Base-by-base conservation (phyloP, 2,888 invertebrate genomes). In the Dioctria linearis region DNA sequence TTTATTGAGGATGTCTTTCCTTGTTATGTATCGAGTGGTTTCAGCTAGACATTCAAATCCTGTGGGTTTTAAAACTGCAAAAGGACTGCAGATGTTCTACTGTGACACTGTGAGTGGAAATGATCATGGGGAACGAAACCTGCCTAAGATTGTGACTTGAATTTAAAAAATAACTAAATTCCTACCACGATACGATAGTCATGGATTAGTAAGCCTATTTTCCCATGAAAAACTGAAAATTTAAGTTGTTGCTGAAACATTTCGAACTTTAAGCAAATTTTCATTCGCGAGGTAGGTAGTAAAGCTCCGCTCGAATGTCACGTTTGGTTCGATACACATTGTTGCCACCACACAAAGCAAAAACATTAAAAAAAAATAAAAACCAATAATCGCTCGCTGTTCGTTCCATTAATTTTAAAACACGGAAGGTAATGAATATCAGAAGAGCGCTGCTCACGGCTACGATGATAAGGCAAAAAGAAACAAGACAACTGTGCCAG, bases 381-480 rank as follows among this genome's bases (percentile, higher is more conserved):
- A 69, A 51, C 43, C 25, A 67, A 67, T 6, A 46, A 69, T 51
- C 40, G 69, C 51, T 46, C 5, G 69, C 39, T 51, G 5, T 51
- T 51, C 25, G 25, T 25, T 49, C 69, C 11, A 39, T 69, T 69
- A 69, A 69, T 51, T 69, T 51, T 49, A 49, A 66, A 54, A 69
- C 37, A 39, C 69, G 49, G 37, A 51, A 69, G 5, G 46, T 25
- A 67, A 51, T 69, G 37, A 69, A 69, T 49, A 69, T 69, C 69
- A 11, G n/a, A 54, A 54, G 54, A 54, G 69, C 49, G 40, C 69
- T 46, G 43, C 39, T 69, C 11, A 49, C 25, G 46, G 42, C 66
- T 42, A 39, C 37, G 3, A 49, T 69, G 69, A 69, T 51, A 69
- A 54, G 67, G 37, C 67, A 13, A 5, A 46, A 51, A 46, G 67